Percentiles rank a stretch among this genome's conserved stretches.
These are phyloP conservation scores for Bhutanitis thaidina DNA, from an alignment of 2,888 invertebrate species.

Conservation along the genomic window DNA sequence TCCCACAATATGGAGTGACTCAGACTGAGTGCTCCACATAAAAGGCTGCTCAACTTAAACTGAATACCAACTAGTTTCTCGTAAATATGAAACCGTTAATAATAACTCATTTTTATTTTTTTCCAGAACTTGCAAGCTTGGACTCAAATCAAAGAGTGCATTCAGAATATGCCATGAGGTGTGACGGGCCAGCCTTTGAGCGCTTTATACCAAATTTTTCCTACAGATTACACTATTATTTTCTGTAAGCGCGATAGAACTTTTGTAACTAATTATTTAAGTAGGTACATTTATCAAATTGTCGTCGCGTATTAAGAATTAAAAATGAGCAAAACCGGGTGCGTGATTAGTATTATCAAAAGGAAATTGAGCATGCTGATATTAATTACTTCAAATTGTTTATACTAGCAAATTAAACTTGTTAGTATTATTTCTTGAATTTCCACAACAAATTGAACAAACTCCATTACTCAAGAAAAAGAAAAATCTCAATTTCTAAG, in stretches of 20 bases:
- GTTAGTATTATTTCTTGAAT: too few relatives aligned
- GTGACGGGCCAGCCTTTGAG: conserved; percentile 7
- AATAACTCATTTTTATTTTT: neutral
- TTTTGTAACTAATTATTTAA: conserved; percentile 10
- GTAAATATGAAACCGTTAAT: too few relatives aligned
- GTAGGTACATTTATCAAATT: conserved; percentile 13
- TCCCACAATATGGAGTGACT: too few relatives aligned
- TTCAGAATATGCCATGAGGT: conserved; percentile 82
- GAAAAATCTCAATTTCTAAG: too few relatives aligned
- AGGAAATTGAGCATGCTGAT: too few relatives aligned
- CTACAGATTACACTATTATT: conserved; percentile 23
- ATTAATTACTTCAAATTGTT: too few relatives aligned
- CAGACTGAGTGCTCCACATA: too few relatives aligned
- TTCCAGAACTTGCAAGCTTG: conserved; percentile 86
- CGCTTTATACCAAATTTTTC: conserved; percentile 43
- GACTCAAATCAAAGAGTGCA: conserved; percentile 87
- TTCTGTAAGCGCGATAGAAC: conserved; percentile 27
- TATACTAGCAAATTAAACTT: too few relatives aligned
- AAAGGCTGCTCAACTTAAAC: too few relatives aligned
- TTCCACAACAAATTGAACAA: too few relatives aligned
- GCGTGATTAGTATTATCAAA: neutral
- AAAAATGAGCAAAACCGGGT: neutral
- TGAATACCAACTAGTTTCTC: too few relatives aligned
- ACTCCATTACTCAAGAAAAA: too few relatives aligned
- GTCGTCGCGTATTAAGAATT: neutral